Percentiles rank a stretch among this genome's conserved stretches.
phyloP scores from a whole-genome alignment of 2,113 vertebrate species.

The Chitala chitala region DNA sequence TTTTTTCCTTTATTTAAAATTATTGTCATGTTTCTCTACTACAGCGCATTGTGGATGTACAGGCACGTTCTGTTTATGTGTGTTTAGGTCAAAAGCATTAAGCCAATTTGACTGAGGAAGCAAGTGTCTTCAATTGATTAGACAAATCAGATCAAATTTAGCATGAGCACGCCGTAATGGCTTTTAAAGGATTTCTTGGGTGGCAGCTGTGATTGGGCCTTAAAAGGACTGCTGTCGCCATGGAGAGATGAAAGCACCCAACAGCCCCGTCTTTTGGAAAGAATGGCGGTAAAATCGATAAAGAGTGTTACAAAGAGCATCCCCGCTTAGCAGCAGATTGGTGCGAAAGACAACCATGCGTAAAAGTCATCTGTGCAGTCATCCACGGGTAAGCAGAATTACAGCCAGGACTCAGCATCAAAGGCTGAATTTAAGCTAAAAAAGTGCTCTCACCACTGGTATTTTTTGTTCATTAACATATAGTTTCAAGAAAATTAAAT shows the following conservation, averaged over 20 bases:
- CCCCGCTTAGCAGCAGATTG: slow-evolving; percentile 19
- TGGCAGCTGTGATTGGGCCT: background rate
- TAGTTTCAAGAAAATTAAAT: too few species aligned
- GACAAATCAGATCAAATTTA: slow-evolving; percentile 31
- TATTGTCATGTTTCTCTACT: too few species aligned
- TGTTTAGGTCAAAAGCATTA: background rate
- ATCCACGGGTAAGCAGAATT: slow-evolving; percentile 1
- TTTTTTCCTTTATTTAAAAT: too few species aligned
- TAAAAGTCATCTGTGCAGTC: slow-evolving; percentile 37
- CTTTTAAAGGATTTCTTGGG: slow-evolving; percentile 26
- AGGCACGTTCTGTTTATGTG: background rate
- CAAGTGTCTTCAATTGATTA: background rate
- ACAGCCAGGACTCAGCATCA: too few species aligned
- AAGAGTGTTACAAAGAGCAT: slow-evolving; percentile 18
- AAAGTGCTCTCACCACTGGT: background rate
- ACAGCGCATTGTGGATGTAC: too few species aligned
- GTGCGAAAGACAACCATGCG: slow-evolving; percentile 22
- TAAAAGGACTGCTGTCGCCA: slow-evolving; percentile 25
- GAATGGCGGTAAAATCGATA: slow-evolving; percentile 32
- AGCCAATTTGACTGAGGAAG: background rate
- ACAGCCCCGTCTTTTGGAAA: slow-evolving; percentile 5
- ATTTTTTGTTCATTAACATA: too few species aligned
- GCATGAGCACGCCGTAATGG: slow-evolving; percentile 22
- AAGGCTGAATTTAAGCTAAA: background rate
- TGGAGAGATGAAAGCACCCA: slow-evolving; percentile 14